Base-by-base conservation (phyloP, 1,140 invertebrate genomes). In the Bombus pascuorum region DNA sequence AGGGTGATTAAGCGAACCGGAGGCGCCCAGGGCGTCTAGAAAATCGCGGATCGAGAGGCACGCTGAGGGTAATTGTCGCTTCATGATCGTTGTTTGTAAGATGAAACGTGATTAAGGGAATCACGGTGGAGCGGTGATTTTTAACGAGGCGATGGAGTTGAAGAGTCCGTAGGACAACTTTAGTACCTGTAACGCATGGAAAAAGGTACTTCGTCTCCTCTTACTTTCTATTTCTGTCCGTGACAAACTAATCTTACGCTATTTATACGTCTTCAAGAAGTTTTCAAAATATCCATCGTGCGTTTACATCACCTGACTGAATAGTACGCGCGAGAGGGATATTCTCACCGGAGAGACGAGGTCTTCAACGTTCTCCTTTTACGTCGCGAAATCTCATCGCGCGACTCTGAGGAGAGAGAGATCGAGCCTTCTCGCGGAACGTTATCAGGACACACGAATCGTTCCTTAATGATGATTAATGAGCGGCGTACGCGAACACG, bases 391-490 rank as follows among this genome's bases (percentile, higher is more conserved):
- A 86, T 82, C 87, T 73, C 66, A n/a, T 77, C 72, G 81, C 74
- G 32, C 28, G 1, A 18, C 1, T 12, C 18, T 15, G 1, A 12
- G 47, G 10, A 39, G 34, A 25, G 68, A 44, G 34, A 37, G 74
- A 47, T 3, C 34, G 44, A 22, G 39, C 2, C 32, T 42, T 39
- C 68, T 74, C 81, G 86, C 85, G 44, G 47, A 77, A 4, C 57
- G 42, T 74, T 87, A 88, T 86, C 70, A 80, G 86, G 68, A 32
- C 66, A 42, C 70, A 73, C 77, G 83, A 90, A 90, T 90, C 89
- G 86, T 88, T 88, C 77, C 87, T 90, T 90, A 88, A 90, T 90
- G 86, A 90, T 90, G 89, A 90, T 90, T 90, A 88, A 90, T 86
- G 86, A 83, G 47, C 68, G 22, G 37, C 66, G 15, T 37, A 53